These are phyloP conservation scores for Lysandra bellargus DNA, from an alignment of 2,888 invertebrate species.

Conservation along the genomic window DNA sequence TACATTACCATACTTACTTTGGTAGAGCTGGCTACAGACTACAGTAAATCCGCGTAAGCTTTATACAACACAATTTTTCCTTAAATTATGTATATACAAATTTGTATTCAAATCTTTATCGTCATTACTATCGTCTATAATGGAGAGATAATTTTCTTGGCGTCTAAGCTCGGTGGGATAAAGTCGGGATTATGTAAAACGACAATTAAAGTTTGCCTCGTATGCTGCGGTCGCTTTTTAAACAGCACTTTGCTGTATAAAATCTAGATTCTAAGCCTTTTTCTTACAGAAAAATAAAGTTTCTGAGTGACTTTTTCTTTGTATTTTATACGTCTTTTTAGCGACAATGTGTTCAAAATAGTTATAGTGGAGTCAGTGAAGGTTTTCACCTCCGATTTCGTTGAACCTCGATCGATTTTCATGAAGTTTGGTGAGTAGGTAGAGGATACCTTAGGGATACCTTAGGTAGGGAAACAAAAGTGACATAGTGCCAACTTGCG, in stretches of 20 bases:
- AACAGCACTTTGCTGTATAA: slow-evolving; percentile 2
- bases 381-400: no score
- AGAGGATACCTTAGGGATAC: no score
- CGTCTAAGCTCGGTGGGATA: slow-evolving; percentile 16
- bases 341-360: background rate
- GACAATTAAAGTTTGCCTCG: slow-evolving; percentile 18
- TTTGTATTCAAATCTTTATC: slow-evolving; percentile 22
- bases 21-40: background rate
- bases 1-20: background rate
- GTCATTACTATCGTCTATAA: slow-evolving; percentile 10
- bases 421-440: no score
- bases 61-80: background rate
- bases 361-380: no score
- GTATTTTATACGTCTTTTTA: background rate
- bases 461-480: no score
- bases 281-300: background rate
- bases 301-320: background rate
- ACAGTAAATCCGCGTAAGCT: background rate
- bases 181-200: slow-evolving; percentile 13
- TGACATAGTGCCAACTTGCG: no score
- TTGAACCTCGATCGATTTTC: no score
- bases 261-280: slow-evolving; percentile 8
- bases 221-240: slow-evolving; percentile 7
- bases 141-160: slow-evolving; percentile 21
- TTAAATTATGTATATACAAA: background rate